A percentile compares a stretch with the other conserved stretches of the same genome.
Conservation (phyloP, 2,797 vertebrate species). For the Pipistrellus kuhlii region DNA sequence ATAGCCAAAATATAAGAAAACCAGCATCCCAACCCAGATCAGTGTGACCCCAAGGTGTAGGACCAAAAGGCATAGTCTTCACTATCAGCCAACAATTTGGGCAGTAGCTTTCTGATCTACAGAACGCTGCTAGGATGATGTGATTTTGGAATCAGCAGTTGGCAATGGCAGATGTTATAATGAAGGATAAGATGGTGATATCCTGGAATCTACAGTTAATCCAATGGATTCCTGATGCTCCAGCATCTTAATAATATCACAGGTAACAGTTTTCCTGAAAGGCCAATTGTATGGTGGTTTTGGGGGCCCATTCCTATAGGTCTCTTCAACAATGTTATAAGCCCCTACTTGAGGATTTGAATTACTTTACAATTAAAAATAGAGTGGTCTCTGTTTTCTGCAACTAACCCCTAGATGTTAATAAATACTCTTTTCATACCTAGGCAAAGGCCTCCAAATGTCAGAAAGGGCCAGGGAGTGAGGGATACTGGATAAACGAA, state of each 20-base stretch:
- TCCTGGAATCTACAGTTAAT: neutral
- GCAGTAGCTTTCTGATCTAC: neutral
- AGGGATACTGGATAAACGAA: neutral
- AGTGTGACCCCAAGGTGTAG: neutral
- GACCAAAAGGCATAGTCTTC: neutral
- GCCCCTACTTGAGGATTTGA: neutral
- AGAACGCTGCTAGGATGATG: neutral
- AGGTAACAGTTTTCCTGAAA: neutral
- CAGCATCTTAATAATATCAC: neutral
- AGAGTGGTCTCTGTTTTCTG: neutral
- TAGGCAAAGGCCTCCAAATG: neutral
- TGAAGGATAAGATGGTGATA: neutral
- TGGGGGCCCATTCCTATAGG: neutral
- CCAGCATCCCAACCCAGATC: neutral
- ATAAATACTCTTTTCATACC: neutral
- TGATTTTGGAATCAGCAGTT: neutral
- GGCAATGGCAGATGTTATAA: neutral
- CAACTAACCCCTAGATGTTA: neutral
- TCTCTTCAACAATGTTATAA: neutral
- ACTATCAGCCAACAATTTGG: neutral
- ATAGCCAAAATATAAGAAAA: neutral
- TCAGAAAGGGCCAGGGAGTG: neutral
- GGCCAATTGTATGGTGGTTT: neutral
- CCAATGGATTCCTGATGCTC: neutral
- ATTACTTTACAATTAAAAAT: constrained; percentile 38